Conservation (phyloP, 2,888 invertebrate genomes). For the Bruchidius siliquastri region DNA sequence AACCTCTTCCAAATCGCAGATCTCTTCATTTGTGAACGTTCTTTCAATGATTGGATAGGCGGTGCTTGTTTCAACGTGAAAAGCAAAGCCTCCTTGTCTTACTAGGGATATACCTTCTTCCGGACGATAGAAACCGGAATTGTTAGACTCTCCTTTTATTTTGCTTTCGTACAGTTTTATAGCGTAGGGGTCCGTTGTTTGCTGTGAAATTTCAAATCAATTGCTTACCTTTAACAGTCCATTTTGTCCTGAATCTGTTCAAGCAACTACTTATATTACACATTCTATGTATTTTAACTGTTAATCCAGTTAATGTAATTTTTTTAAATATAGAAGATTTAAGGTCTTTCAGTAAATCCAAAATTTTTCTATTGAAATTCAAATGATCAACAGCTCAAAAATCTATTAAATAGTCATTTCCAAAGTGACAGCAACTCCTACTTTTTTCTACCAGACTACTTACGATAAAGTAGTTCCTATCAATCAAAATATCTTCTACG, state of each 20-base stretch:
- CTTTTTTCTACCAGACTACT: too few species aligned
- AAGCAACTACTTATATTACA: too few species aligned
- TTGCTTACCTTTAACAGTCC: too few species aligned
- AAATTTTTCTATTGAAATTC: too few species aligned
- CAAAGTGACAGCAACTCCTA: too few species aligned
- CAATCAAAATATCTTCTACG: conserved; percentile 60
- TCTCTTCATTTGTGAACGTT: conserved; percentile 60
- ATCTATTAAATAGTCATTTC: too few species aligned
- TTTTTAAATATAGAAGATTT: too few species aligned
- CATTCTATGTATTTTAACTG: background rate
- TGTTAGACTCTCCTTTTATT: conserved; percentile 41
- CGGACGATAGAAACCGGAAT: conserved; percentile 51
- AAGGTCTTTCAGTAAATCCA: too few species aligned
- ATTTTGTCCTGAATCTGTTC: too few species aligned
- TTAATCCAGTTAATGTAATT: background rate
- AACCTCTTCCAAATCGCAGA: conserved; percentile 64
- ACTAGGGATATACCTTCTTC: conserved; percentile 57
- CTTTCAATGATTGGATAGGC: conserved; percentile 64
- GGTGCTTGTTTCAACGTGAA: conserved; percentile 62
- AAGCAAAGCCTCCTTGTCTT: conserved; percentile 63
- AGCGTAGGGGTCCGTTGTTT: conserved; percentile 59
- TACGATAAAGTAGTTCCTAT: conserved; percentile 61
- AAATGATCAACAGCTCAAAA: too few species aligned
- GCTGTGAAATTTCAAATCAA: conserved; percentile 45
- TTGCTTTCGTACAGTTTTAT: conserved; percentile 57